Base-by-base conservation (phyloP, 1,140 invertebrate species). In the Brachionus asplanchnoidis region DNA sequence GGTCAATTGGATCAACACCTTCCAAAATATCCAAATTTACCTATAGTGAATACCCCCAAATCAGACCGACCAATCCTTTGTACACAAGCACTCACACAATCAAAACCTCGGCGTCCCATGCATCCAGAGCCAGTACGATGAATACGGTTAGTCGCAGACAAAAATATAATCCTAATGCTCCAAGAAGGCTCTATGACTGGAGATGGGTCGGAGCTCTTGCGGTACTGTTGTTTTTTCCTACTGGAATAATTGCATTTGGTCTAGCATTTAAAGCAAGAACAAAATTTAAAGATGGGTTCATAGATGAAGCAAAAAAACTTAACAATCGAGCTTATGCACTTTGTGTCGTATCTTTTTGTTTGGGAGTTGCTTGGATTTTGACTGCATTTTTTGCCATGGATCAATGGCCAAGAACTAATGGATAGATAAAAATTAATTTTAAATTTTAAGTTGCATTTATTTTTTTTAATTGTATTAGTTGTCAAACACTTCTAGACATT, bases 11-110 rank as follows among this genome's bases (percentile, higher is more conserved):
- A 12, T 82, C 79, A 20, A 82, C 79, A 14, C 79, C 79, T 11
- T 84, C 80, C 12, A 46, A 36, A 42, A 73, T 68, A 73, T 84
- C 80, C 2, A 84, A 84, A 53, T 84, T 84, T 50, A 84, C 80
- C 8, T 84, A 84, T 36, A 84, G 80, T 40, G 80, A 84, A 75
- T 84, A 84, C 56, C 84, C 84, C 14, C 84, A 84, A 77, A 66
- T 84, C 8, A 66, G 73, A 75, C 84, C 84, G 75, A 84, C 84
- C 1, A 84, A 84, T 53, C 84, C 84, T n/a, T 44, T 84, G n/a
- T 84, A 84, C 17, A 75, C 84, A 75, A 75, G 68, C n/a, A 73
- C 60, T 26, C 17, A 44, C 12, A 84, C 84, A 17, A 84, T 84
- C 2, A 84, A 84, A 73, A 84, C 82, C 20, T 20, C 32, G 20